These are phyloP conservation scores for Conchocele bisecta DNA, from an alignment of 2,888 invertebrate species.

Conservation along the genomic window DNA sequence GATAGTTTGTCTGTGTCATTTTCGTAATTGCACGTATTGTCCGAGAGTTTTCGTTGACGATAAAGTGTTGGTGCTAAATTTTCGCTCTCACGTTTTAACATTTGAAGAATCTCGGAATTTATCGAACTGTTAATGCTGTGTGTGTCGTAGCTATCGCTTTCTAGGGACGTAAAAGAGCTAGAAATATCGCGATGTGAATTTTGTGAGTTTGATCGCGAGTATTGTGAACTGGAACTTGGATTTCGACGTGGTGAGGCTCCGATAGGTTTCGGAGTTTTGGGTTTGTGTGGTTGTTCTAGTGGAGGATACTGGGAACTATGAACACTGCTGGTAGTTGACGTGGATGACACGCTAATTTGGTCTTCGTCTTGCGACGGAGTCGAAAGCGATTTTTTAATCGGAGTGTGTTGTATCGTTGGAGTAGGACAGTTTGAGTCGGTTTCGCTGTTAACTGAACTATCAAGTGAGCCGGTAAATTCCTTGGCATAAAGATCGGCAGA, in stretches of 20 bases:
- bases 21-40: no score
- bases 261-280: conserved; percentile 67
- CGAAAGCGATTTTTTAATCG: conserved; percentile 28
- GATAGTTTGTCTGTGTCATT: no score
- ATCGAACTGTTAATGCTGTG: neutral
- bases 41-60: no score
- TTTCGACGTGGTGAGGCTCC: conserved; percentile 57
- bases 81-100: conserved; percentile 9
- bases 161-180: conserved; percentile 46
- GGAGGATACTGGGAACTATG: conserved; percentile 38
- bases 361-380: conserved; percentile 50
- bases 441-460: conserved; percentile 6
- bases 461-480: conserved; percentile 31
- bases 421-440: conserved; percentile 52
- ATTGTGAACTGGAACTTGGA: conserved; percentile 56
- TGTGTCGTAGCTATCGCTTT: no score
- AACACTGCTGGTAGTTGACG: conserved; percentile 41
- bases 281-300: conserved; percentile 62
- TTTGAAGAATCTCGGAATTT: neutral
- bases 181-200: conserved; percentile 17
- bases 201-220: conserved; percentile 48
- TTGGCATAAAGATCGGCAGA: conserved; percentile 59
- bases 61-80: conserved; percentile 7
- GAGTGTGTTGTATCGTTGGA: conserved; percentile 30
- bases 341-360: conserved; percentile 51